Conservation (phyloP, 2,113 vertebrate species). For the Myotis davidii region DNA sequence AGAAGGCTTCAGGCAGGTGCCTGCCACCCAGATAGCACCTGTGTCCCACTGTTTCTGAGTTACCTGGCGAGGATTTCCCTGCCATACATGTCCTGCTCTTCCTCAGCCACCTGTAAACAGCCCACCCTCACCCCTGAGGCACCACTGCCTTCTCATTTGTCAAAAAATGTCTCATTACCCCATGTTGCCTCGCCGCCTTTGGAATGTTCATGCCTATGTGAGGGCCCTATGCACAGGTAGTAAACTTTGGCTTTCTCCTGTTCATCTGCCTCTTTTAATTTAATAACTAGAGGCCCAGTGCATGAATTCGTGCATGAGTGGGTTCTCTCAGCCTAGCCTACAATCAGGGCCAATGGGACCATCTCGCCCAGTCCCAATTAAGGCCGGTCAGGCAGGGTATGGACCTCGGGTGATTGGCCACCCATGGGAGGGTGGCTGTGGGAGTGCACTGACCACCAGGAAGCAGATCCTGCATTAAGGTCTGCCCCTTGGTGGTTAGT, state of each 20-base stretch:
- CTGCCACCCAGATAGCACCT: neutral
- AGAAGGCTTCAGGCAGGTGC: neutral
- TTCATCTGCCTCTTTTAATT: neutral
- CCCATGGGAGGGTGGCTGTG: no score
- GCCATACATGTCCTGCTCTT: neutral
- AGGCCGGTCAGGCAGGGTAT: no score
- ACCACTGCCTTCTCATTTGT: neutral
- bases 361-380: no score
- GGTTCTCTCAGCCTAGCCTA: no score
- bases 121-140: neutral
- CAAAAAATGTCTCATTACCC: neutral
- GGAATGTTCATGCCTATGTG: neutral
- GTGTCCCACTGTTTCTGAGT: neutral
- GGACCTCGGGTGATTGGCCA: no score
- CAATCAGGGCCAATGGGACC: no score
- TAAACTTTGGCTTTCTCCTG: neutral
- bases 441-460: no score
- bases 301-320: no score
- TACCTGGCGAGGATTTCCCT: neutral
- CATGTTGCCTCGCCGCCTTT: neutral
- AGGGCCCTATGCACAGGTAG: neutral
- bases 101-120: neutral
- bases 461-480: no score
- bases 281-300: neutral
- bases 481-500: no score